Percentiles rank a stretch among this genome's conserved stretches.
phyloP scores from a whole-genome alignment of 2,113 vertebrate species.

The Mungos mungo region DNA sequence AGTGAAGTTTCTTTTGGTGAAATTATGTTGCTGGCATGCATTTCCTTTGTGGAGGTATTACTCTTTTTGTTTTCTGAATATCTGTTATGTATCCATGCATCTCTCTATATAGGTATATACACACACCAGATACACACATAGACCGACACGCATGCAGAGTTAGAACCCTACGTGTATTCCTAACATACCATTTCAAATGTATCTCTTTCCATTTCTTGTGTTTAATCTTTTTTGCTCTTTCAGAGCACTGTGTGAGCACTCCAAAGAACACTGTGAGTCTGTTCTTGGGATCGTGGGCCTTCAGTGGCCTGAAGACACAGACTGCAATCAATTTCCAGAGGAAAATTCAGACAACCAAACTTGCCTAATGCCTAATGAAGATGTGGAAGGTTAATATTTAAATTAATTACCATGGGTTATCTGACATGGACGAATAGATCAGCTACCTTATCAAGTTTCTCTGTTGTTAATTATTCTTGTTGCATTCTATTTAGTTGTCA shows the following conservation, averaged over 20 bases:
- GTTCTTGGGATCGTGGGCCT: constrained; percentile 95
- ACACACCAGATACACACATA: background rate
- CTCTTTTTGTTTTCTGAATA: background rate
- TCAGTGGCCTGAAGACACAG: constrained; percentile 96
- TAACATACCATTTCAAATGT: background rate
- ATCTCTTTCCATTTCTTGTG: background rate
- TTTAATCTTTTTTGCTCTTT: constrained; percentile 25
- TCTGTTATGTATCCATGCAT: background rate
- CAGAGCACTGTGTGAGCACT: constrained; percentile 91
- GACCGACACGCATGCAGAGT: background rate
- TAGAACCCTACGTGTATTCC: background rate
- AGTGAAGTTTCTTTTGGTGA: background rate
- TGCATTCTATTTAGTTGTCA: background rate
- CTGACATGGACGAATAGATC: background rate
- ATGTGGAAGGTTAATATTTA: constrained; percentile 89
- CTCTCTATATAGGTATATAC: background rate
- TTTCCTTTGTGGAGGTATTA: background rate
- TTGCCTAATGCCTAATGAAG: constrained; percentile 92
- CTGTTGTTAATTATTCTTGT: background rate
- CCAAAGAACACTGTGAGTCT: constrained; percentile 94
- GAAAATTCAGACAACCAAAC: constrained; percentile 88
- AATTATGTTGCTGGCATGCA: background rate
- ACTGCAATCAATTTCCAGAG: constrained; percentile 95
- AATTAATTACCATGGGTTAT: background rate
- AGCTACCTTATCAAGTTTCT: background rate